Evolutionary conservation across 2,113 vertebrate species (phyloP), one percentile per base, ranked within the genome.

Genomic region (Henicopernis longicauda): DNA sequence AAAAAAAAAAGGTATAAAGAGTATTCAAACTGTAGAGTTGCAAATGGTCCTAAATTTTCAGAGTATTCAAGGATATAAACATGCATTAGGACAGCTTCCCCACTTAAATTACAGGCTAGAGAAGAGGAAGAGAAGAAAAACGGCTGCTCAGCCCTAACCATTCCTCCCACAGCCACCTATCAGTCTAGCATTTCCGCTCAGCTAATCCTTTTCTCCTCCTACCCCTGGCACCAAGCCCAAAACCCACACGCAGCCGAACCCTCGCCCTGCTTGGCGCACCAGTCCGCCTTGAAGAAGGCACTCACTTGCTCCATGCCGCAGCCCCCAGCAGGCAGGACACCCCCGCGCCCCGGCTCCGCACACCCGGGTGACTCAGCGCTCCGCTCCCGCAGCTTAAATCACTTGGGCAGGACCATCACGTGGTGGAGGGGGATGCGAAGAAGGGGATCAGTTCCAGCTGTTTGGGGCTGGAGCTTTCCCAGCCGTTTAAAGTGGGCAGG

Each of bases 301-400:
- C 97, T 98, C 95, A 98, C 97, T 89, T n/a, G 80, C 52, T 97
- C 91, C 97, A 98, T 98, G 70, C 57, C 7, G 89, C 44, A 29
- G 55, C 1, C 52, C 81, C 57, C 82, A 8, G 3, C 73, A 18
- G 11, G 10, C 50, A 55, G 16, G 2, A 34, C 25, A 3, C 29
- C 71, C 59, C 73, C 26, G 0, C 40, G 13, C 58, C 84, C 73
- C 74, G 6, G 44, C 59, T 45, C 38, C 80, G 0, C 21, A 5
- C 22, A 23, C 13, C 79, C 1, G 16, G 16, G 29, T 82, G 96
- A 93, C 84, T 67, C 91, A 89, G 89, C 83, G 5, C 40, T 3
- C 0, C 0, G 54, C 92, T 70, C 87, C 76, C n/a, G 91, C 83
- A 6, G 85, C 67, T 82, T 69, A 72, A 67, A 71, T 54, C 62